phyloP scores from a whole-genome alignment of 2,797 vertebrate genomes.

The Eospalax fontanierii region DNA sequence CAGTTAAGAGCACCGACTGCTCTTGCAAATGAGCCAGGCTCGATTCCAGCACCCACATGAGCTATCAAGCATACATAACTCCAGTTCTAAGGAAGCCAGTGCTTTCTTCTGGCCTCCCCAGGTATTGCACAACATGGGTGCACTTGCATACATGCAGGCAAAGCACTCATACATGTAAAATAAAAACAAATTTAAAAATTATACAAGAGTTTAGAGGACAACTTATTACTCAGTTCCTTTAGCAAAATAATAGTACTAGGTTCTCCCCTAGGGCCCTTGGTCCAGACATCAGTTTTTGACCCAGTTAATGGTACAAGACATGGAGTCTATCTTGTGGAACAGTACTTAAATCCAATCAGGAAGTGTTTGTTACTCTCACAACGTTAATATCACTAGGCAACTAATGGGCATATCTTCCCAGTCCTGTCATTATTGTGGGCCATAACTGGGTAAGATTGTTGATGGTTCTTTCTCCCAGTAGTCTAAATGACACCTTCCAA shows the following conservation, averaged over 20 bases:
- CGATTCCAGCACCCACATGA: too few species aligned
- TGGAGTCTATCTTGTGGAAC: not conserved
- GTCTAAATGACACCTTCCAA: not conserved
- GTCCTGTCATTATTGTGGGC: not conserved
- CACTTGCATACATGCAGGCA: too few species aligned
- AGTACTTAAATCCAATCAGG: not conserved
- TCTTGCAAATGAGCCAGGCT: too few species aligned
- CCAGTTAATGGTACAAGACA: not conserved
- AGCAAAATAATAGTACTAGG: not conserved
- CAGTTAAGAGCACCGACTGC: too few species aligned
- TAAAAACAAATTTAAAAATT: too few species aligned
- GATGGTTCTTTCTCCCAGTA: not conserved
- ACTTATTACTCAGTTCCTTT: not conserved
- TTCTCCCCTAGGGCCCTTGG: not conserved
- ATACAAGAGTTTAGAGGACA: not conserved
- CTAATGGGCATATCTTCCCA: not conserved
- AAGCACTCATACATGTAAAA: too few species aligned
- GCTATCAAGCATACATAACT: too few species aligned
- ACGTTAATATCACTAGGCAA: not conserved
- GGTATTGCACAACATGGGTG: too few species aligned
- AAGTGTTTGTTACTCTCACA: not conserved
- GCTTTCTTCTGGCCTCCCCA: too few species aligned
- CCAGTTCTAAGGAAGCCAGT: too few species aligned
- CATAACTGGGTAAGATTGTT: not conserved
- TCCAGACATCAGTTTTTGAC: not conserved